Evolutionary conservation across 2,888 invertebrate species (phyloP), one percentile per base, ranked within the genome.

Genomic region (Pristionchus entomophagus): DNA sequence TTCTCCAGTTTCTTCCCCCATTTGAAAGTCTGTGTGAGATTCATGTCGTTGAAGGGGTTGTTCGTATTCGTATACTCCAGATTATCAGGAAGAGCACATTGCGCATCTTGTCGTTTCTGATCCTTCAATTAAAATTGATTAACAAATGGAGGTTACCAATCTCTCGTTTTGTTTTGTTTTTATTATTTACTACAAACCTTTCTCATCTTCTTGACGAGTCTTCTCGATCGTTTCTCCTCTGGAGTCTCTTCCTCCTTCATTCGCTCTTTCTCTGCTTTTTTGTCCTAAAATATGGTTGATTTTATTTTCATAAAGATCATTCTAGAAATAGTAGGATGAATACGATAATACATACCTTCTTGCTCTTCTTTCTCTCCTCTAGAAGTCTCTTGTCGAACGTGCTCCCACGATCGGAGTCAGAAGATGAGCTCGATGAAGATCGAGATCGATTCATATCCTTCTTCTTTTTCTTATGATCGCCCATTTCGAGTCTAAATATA

Each of bases 41-140:
- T 97, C 0, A 97, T 97, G 95, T 99, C 99, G 0, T 99, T 99
- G 94, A 99, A 99, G 0, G 99, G 99, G 94, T 99, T 99, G 94
- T 99, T 98, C 84, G 97, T 96, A 94, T 99, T 98, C 0, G 99
- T 98, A 93, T 99, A 99, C 93, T 97, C 90, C 88, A 95, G 94
- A 88, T 97, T 95, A 3, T 89, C 86, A 3, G 91, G 91, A 59
- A 92, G 89, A 94, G 45, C 19, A 3, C 62, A 83, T 62, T 38
- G 38, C 1, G 82, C 45, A n/a, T 83, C 82, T 29, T 62, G 12
- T 10, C 82, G 59, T 10, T 38, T 26, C 32, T 83, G 59, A 26
- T 83, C 82, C 82, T 83, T 26, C 14, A 62, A 59, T 0, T 53
- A 56, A 49, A 35, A 0, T 45, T 26, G 12, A n/a, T 56, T 56